phyloP scores from a whole-genome alignment of 2,797 vertebrate species.

The Agapornis canus region DNA sequence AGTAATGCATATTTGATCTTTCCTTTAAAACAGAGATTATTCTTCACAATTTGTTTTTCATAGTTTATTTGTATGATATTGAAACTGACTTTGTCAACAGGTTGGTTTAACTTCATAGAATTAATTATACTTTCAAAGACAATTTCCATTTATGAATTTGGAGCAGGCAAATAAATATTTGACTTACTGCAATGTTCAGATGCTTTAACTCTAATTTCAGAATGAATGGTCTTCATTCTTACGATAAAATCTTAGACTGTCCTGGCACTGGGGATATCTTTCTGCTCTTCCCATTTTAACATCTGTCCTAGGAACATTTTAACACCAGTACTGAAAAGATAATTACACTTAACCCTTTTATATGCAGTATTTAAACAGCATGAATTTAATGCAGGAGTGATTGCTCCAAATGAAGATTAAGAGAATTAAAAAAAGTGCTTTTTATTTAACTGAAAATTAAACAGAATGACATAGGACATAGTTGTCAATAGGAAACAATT shows the following conservation, averaged over 20 bases:
- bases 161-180: conserved; percentile 27
- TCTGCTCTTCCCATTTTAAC: not conserved
- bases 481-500: not conserved
- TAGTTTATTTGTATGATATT: not conserved
- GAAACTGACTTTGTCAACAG: not conserved
- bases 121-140: conserved; percentile 7
- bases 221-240: not conserved
- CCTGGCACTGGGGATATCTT: not conserved
- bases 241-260: not conserved
- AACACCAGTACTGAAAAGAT: not conserved
- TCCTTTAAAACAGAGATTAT: not conserved
- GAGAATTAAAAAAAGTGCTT: not conserved
- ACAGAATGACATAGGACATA: not conserved
- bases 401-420: not conserved
- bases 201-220: not conserved
- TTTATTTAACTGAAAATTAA: not conserved
- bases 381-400: not conserved
- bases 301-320: not conserved
- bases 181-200: not conserved
- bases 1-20: not conserved
- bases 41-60: not conserved
- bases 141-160: not conserved
- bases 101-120: not conserved
- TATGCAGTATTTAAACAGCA: not conserved
- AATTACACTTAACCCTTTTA: not conserved